phyloP scores from a whole-genome alignment of 1,140 invertebrate species.

The Drosophila mayri region DNA sequence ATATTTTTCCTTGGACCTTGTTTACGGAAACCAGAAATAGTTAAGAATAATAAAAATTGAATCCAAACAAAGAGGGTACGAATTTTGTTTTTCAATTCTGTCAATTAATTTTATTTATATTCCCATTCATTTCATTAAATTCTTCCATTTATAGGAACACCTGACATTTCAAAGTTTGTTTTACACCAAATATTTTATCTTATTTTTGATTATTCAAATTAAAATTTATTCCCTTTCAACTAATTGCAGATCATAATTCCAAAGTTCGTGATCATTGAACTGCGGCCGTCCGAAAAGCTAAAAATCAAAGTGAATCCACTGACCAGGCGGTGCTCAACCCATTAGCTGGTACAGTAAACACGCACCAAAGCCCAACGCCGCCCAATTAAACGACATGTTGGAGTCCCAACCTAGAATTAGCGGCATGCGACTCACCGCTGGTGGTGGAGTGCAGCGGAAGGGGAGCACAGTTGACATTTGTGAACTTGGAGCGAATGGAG shows the following conservation, averaged over 20 bases:
- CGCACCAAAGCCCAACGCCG: constrained; percentile 36
- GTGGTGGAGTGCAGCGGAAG: constrained; percentile 1
- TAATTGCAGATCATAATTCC: constrained; percentile 5
- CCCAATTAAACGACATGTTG: constrained; percentile 41
- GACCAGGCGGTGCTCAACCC: constrained; percentile 21
- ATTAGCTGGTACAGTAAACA: constrained; percentile 68
- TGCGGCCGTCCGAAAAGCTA: constrained; percentile 23
- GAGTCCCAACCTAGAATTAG: constrained; percentile 66
- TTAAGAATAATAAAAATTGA: not conserved
- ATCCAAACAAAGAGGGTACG: not conserved
- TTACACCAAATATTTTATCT: not conserved
- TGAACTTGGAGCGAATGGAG: constrained; percentile 64
- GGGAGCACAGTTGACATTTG: constrained; percentile 55
- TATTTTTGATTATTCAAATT: not conserved
- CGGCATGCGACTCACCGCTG: constrained; percentile 49
- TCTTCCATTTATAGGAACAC: not conserved
- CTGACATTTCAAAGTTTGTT: not conserved
- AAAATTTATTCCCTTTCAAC: not conserved
- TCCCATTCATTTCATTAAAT: not conserved
- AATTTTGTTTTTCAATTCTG: not conserved
- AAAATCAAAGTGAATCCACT: constrained; percentile 36
- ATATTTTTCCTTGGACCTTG: not conserved
- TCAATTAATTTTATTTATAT: not conserved
- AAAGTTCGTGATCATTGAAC: constrained; percentile 58
- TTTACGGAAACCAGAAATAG: not conserved